These are phyloP conservation scores for Drosophila pseudotakahashii DNA, from an alignment of 2,888 invertebrate species.

Conservation along the genomic window DNA sequence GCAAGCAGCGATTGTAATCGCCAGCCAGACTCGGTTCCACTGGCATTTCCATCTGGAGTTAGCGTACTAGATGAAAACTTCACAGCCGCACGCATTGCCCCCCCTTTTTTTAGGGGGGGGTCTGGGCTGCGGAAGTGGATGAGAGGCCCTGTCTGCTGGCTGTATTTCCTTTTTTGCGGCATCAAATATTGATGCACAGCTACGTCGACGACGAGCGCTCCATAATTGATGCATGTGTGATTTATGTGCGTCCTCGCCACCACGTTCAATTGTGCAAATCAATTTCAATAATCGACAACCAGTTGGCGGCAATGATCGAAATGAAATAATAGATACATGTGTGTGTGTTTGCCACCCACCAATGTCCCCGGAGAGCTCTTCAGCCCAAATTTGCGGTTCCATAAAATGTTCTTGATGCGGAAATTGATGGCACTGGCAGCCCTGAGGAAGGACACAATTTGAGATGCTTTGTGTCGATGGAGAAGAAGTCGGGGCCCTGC, in stretches of 20 bases:
- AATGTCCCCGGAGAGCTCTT: conserved; percentile 39
- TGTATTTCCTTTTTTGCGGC: conserved; percentile 11
- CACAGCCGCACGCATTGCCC: conserved; percentile 2
- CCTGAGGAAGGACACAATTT: conserved; percentile 34
- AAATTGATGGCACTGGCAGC: conserved; percentile 24
- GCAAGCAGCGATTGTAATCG: conserved; percentile 68
- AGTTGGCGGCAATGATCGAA: conserved; percentile 59
- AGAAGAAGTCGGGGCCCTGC: not conserved
- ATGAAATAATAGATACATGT: conserved; percentile 48
- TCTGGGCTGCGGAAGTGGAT: conserved; percentile 8
- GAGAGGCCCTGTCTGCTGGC: conserved; percentile 31
- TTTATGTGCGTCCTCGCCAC: conserved; percentile 73
- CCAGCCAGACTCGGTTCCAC: conserved; percentile 23
- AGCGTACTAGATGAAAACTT: conserved; percentile 8
- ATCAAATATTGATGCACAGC: conserved; percentile 65
- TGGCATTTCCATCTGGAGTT: conserved; percentile 26
- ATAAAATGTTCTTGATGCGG: conserved; percentile 26
- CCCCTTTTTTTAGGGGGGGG: not conserved
- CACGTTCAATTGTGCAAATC: conserved; percentile 76
- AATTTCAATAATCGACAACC: conserved; percentile 76
- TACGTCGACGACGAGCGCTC: conserved; percentile 32
- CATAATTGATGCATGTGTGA: conserved; percentile 56
- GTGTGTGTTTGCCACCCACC: conserved; percentile 7
- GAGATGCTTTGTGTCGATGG: conserved; percentile 18
- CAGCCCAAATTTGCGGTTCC: conserved; percentile 38